Conservation (phyloP, 2,113 vertebrate species). For the Lethenteron reissneri region DNA sequence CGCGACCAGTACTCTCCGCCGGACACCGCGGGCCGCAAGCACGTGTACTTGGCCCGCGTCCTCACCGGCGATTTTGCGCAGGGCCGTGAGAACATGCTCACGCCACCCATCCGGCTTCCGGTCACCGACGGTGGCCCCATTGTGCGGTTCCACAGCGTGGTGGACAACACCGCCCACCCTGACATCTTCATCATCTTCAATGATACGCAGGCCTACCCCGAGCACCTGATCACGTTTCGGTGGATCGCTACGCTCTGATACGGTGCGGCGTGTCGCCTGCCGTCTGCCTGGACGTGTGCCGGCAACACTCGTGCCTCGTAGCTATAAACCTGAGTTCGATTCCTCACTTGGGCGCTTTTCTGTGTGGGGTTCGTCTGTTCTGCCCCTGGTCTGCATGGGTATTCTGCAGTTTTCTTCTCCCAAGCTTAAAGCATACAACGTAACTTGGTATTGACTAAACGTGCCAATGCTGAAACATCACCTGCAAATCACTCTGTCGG, state of each 20-base stretch:
- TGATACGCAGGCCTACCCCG: conserved; percentile 58
- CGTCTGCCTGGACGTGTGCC: too few species aligned
- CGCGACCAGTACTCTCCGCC: conserved; percentile 43
- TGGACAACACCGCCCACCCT: conserved; percentile 25
- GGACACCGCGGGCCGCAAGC: conserved; percentile 33
- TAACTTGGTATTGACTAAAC: too few species aligned
- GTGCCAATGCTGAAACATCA: too few species aligned
- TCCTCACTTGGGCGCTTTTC: too few species aligned
- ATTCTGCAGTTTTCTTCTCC: too few species aligned
- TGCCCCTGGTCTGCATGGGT: too few species aligned
- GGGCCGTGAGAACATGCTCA: conserved; percentile 27
- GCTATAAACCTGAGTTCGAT: too few species aligned
- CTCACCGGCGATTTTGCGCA: conserved; percentile 35
- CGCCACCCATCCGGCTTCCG: conserved; percentile 23
- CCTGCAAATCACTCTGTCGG: too few species aligned
- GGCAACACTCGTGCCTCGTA: too few species aligned
- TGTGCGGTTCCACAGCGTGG: conserved; percentile 40
- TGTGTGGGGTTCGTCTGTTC: too few species aligned
- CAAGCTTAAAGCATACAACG: too few species aligned
- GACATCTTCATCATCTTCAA: conserved; percentile 60
- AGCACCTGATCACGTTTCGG: conserved; percentile 52
- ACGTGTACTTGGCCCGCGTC: conserved; percentile 38
- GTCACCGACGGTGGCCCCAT: conserved; percentile 10
- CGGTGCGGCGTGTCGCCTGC: too few species aligned
- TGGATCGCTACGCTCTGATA: not conserved